phyloP scores from a whole-genome alignment of 1,140 invertebrate species.

The Pectinophora gossypiella region DNA sequence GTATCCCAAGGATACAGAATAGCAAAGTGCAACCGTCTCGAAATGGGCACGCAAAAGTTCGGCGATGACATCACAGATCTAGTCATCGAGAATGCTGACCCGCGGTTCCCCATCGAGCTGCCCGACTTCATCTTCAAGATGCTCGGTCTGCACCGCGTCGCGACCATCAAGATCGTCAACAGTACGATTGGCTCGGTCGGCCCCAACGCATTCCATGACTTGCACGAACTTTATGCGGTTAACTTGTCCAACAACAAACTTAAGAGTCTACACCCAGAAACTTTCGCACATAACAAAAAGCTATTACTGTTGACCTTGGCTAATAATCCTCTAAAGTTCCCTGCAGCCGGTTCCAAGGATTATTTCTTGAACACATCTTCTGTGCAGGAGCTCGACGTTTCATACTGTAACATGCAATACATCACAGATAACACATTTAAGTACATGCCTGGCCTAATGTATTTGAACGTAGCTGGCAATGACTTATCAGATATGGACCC shows the following conservation, averaged over 20 bases:
- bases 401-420: constrained; percentile 78
- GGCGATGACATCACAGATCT: constrained; percentile 77
- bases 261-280: constrained; percentile 78
- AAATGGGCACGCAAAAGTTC: constrained; percentile 77
- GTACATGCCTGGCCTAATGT: constrained; percentile 78
- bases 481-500: constrained; percentile 78
- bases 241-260: constrained; percentile 81
- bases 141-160: constrained; percentile 75
- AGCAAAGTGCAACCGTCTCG: constrained; percentile 73
- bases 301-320: constrained; percentile 80
- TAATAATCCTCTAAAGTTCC: constrained; percentile 79
- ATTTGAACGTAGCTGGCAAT: constrained; percentile 80
- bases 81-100: constrained; percentile 76
- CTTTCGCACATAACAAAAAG: constrained; percentile 80
- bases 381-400: constrained; percentile 81
- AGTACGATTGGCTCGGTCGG: constrained; percentile 74
- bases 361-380: constrained; percentile 78
- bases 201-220: constrained; percentile 79
- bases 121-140: constrained; percentile 76
- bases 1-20: constrained; percentile 62
- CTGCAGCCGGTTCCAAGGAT: constrained; percentile 58
- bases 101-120: constrained; percentile 71
- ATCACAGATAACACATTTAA: constrained; percentile 77
- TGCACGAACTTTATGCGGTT: constrained; percentile 79
- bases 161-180: constrained; percentile 77